Evolutionary conservation across 1,140 invertebrate species (phyloP).

Genomic region (Phortica variegata): DNA sequence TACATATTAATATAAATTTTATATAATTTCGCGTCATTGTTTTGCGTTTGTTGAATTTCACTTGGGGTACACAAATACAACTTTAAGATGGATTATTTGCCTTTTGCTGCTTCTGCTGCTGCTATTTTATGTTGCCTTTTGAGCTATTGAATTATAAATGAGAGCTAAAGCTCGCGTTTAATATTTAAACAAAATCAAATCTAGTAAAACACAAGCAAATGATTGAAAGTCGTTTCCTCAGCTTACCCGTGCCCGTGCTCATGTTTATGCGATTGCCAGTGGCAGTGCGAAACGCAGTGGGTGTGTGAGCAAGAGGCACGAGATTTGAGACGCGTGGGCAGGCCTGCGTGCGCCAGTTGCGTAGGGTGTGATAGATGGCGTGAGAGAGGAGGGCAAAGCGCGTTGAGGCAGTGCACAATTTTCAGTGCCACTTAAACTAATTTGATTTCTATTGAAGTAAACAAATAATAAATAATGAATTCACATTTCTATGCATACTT

Average conservation of each 20-base stretch:
- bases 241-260: no score
- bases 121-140: no score
- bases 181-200: conserved; percentile 56
- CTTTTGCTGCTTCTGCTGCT: no score
- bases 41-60: no score
- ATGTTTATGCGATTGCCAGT: no score
- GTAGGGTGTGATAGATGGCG: conserved; percentile 21
- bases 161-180: conserved; percentile 51
- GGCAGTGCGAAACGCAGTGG: no score
- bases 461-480: conserved; percentile 55
- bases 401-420: conserved; percentile 7
- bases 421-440: conserved; percentile 47
- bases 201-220: conserved; percentile 31
- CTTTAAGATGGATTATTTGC: no score
- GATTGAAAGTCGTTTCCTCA: no score
- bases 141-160: conserved; percentile 39
- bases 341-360: background rate
- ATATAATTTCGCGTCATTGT: no score
- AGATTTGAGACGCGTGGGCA: background rate
- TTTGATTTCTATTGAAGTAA: conserved; percentile 55
- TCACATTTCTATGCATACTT: conserved; percentile 51
- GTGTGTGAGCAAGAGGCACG: background rate
- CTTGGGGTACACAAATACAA: no score
- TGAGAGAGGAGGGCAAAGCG: conserved; percentile 2
- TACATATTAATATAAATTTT: no score